Conservation (phyloP, 1,140 invertebrate genomes). For the Cotesia chilonis region DNA sequence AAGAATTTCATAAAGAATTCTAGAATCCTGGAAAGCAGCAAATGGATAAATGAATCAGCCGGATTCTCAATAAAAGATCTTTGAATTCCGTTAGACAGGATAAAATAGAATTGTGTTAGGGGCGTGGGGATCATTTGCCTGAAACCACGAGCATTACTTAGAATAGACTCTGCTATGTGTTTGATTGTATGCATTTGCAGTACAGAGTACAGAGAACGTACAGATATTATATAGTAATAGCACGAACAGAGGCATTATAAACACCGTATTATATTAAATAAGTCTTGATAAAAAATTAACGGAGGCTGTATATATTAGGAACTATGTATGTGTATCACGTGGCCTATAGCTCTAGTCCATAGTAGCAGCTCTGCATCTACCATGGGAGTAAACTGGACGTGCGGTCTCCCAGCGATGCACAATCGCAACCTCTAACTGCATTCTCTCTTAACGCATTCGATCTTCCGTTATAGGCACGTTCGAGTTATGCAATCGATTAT, state of each 20-base stretch:
- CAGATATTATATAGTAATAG: too few relatives aligned
- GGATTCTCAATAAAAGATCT: neutral
- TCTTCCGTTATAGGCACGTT: slow-evolving; percentile 25
- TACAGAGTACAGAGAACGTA: too few relatives aligned
- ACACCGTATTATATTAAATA: too few relatives aligned
- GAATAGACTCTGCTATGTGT: neutral
- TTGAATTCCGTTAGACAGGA: neutral
- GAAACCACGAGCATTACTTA: neutral
- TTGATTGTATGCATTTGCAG: too few relatives aligned
- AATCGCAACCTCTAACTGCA: slow-evolving; percentile 18
- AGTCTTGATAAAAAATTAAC: too few relatives aligned
- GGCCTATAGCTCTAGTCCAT: too few relatives aligned
- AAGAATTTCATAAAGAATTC: too few relatives aligned
- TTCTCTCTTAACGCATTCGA: slow-evolving; percentile 25
- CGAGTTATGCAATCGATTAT: slow-evolving; percentile 19
- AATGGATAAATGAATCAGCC: too few relatives aligned
- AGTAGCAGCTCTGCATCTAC: too few relatives aligned
- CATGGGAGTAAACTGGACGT: slow-evolving; percentile 15
- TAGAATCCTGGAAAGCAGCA: too few relatives aligned
- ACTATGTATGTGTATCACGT: too few relatives aligned
- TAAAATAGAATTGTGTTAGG: neutral
- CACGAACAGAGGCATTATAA: too few relatives aligned
- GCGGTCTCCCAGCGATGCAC: slow-evolving; percentile 1
- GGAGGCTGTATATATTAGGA: neutral
- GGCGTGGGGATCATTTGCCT: slow-evolving; percentile 12